Percentiles rank a stretch among this genome's conserved stretches.
Conservation (phyloP, 2,797 vertebrate species). For the Chiloscyllium punctatum region DNA sequence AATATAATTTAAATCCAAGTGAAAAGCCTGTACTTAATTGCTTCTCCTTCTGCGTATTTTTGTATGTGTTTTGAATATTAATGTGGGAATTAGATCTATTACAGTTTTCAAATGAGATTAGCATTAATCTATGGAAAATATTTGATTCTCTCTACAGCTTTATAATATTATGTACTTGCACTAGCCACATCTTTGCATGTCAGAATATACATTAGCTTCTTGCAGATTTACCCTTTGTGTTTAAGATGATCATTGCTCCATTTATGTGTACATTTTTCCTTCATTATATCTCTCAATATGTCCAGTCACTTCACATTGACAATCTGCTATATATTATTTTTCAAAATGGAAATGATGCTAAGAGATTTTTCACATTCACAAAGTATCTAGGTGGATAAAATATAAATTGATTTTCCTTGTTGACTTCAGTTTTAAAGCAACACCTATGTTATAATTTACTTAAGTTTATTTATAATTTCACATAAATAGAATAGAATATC, state of each 20-base stretch:
- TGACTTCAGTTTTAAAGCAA: background rate
- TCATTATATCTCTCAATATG: background rate
- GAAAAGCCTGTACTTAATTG: constrained; percentile 9
- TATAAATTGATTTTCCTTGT: background rate
- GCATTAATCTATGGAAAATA: background rate
- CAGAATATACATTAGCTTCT: background rate
- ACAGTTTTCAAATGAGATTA: background rate
- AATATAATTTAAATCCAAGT: constrained; percentile 8
- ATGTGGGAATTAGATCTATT: background rate
- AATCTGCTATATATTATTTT: background rate
- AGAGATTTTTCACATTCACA: background rate
- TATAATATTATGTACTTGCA: background rate
- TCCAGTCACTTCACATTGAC: background rate
- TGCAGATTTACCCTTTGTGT: background rate
- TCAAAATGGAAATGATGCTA: background rate
- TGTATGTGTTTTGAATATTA: background rate
- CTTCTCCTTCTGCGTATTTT: background rate
- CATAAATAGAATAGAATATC: background rate
- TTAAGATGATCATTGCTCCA: background rate
- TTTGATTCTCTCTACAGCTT: background rate
- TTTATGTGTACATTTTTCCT: background rate
- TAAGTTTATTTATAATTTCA: background rate
- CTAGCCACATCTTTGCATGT: background rate
- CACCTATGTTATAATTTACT: background rate
- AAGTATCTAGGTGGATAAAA: background rate